Base-by-base conservation (phyloP, 2,797 vertebrate species). In the Eremophila alpestris region DNA sequence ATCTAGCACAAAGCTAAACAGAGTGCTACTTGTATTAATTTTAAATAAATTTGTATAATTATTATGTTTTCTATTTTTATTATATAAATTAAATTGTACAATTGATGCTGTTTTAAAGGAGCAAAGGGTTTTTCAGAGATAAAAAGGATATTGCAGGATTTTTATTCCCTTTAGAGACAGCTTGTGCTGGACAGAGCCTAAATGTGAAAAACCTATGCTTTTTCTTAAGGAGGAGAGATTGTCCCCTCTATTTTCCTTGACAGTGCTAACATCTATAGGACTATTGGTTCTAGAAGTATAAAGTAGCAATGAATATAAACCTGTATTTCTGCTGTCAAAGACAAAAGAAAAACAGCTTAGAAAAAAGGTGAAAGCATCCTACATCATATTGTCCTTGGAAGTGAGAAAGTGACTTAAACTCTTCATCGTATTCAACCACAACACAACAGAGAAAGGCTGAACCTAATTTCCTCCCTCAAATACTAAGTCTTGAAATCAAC, bases 361-460 rank as follows among this genome's bases (percentile, higher is more conserved):
- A 46, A 73, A 87, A 63, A 34, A 68, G 41, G 16, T 48, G 41
- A 74, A 95, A 87, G 18, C 30, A 63, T 49, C 17, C 32, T 45
- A 0, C 18, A 45, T 30, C n/a, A 24, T 17, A 12, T 18, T 69
- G 62, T n/a, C 30, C 55, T 76, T 38, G 17, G n/a, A 79, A 71
- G 19, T 9, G 8, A 87, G 74, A 81, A 45, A 63, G 27, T 9
- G 2, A 62, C 59, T 83, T 4, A 54, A 83, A 62, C 26, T 45
- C 18, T 54, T 46, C 26, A 43, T n/a, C 0, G 0, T 45, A 22
- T 48, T 64, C 30, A n/a, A 80, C 24, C n/a, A 49, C 17, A 68
- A 16, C 15, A 71, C 15, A 67, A 76, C 9, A 64, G 24, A 87
- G 21, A 60, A 64, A 78, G 38, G 14, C 19, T 51, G 22, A 30